Evolutionary conservation across 2,797 vertebrate genomes (phyloP), one percentile per base, ranked within the genome.

Genomic region (Epinephelus coioides): DNA sequence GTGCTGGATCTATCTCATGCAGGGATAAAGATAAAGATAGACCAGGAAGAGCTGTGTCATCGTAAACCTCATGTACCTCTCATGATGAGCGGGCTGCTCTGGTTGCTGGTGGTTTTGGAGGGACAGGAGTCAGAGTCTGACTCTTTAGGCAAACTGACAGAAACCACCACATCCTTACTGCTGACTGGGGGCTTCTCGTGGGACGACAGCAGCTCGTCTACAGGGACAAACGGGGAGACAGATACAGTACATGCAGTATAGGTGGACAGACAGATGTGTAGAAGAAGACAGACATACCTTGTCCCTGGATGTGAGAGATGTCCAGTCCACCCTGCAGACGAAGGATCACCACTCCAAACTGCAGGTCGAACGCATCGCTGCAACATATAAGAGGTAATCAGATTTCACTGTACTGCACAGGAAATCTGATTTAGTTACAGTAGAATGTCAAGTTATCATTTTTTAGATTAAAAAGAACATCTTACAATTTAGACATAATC

Each of bases 331-430:
- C 98, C 88, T 95, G 96, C 49, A 99, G 92, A 25, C 98, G 95
- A 53, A 99, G 96, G 61, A 99, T 95, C 63, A 97, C 98, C 5
- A 97, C 96, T 59, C 98, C 98, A 55, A 96, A 98, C 73, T 98
- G 97, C 84, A 97, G 94, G 74, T 99, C 98, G 81, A 99, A 99
- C 50, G 98, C 98, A 71, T 99, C 98, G 54, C 98, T 99, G 87
- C 56, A 88, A 89, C 67, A 86, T 0, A 63, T 50, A 55, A 21
- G 15, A 67, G 4, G 23, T 34, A 4, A 54, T n/a, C 54, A 4
- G 7, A 11, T 19, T 6, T 46, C 27, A 40, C 10, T 7, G 13
- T 38, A 25, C 25, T 38, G 1, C 54, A 57, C 8, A 21, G 18
- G 27, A 21, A 9, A 34, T 21, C 9, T 63, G 49, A 1, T 46